phyloP scores from a whole-genome alignment of 2,113 vertebrate species.

The Ginglymostoma cirratum region DNA sequence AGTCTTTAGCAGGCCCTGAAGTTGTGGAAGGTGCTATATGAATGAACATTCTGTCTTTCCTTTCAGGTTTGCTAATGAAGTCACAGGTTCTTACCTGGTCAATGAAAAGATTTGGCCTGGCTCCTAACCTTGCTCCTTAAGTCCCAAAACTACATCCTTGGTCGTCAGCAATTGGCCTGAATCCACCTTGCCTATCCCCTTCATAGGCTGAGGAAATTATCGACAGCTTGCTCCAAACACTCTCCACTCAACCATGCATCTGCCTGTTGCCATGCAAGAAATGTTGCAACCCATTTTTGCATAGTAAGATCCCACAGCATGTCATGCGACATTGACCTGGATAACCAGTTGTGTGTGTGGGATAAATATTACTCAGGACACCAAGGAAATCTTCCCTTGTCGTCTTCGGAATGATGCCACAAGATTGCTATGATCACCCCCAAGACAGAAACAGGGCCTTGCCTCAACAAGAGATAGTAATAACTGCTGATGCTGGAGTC shows the following conservation, averaged over 20 bases:
- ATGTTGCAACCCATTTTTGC: background rate
- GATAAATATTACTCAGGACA: background rate
- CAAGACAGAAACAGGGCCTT: background rate
- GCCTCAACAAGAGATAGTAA: too few species aligned
- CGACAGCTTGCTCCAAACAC: background rate
- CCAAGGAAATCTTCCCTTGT: background rate
- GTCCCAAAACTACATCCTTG: background rate
- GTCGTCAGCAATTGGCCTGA: background rate
- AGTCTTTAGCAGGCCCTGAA: background rate
- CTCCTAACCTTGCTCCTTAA: background rate
- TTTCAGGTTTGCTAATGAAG: background rate
- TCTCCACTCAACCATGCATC: background rate
- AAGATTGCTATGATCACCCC: background rate
- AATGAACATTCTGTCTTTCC: background rate
- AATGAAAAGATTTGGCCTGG: background rate
- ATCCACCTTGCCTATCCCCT: background rate
- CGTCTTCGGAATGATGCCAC: background rate
- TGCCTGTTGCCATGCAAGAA: background rate
- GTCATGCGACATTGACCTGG: background rate
- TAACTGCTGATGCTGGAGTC: too few species aligned
- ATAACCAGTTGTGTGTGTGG: background rate
- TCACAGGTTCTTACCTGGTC: background rate
- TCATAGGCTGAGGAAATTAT: background rate
- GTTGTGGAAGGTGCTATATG: background rate
- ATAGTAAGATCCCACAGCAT: background rate